These are phyloP conservation scores for Eulemur macaco DNA, from an alignment of 2,113 vertebrate genomes.

Conservation along the genomic window DNA sequence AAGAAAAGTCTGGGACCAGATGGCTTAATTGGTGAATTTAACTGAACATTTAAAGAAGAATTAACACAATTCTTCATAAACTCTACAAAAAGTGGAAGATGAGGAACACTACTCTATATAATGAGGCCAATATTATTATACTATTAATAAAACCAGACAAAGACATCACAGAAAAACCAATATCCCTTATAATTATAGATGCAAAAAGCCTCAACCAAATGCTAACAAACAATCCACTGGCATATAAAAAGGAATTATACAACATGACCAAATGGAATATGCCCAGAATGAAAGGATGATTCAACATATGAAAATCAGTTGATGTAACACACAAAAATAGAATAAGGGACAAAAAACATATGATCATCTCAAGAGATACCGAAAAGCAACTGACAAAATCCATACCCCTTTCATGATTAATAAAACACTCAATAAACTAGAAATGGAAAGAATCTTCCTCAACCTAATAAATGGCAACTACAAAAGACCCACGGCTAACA, in stretches of 20 bases:
- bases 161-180: neutral
- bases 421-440: neutral
- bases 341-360: neutral
- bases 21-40: neutral
- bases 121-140: neutral
- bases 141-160: neutral
- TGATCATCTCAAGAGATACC: neutral
- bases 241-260: neutral
- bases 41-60: slow-evolving; percentile 26
- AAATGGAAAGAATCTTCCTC: neutral
- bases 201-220: neutral
- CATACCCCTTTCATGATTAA: neutral
- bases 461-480: neutral
- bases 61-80: neutral
- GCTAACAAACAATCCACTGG: neutral
- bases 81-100: neutral
- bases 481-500: neutral
- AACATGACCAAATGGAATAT: neutral
- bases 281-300: neutral
- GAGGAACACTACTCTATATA: neutral
- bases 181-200: neutral
- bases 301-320: neutral
- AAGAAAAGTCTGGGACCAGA: neutral
- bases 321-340: neutral
- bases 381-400: neutral